Percentiles rank a stretch among this genome's conserved stretches.
Evolutionary conservation across 2,797 vertebrate genomes (phyloP).

Genomic region (Aldrovandia affinis): DNA sequence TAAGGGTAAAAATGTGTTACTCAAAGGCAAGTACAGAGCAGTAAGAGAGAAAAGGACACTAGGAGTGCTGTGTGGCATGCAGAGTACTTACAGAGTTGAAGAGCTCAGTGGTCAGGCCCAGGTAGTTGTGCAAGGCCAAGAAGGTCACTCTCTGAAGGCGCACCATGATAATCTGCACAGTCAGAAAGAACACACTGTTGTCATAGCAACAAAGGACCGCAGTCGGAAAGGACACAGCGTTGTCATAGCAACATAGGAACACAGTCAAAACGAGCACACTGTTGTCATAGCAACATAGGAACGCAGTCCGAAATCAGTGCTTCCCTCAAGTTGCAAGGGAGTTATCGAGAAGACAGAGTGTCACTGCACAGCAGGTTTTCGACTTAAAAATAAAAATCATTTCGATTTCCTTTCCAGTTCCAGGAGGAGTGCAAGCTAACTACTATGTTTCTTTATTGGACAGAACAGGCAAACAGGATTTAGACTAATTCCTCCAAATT

Average conservation of each 20-base stretch:
- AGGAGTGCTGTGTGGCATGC: slow-evolving; percentile 16
- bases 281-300: background rate
- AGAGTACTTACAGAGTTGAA: slow-evolving; percentile 80
- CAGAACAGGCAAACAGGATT: background rate
- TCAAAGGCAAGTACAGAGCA: background rate
- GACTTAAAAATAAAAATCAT: background rate
- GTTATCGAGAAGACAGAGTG: background rate
- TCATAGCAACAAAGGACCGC: background rate
- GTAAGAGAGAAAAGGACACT: slow-evolving; percentile 8
- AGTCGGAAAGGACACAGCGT: background rate
- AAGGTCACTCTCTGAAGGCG: slow-evolving; percentile 94
- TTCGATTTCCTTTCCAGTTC: background rate
- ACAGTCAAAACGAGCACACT: background rate
- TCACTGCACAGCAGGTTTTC: background rate
- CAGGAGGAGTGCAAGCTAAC: background rate
- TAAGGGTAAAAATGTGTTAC: background rate
- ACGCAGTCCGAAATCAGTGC: background rate
- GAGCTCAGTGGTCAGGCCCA: slow-evolving; percentile 93
- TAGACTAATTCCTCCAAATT: background rate
- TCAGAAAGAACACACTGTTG: background rate
- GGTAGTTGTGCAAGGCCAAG: slow-evolving; percentile 91
- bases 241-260: background rate
- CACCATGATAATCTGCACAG: slow-evolving; percentile 91
- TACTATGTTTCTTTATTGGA: background rate
- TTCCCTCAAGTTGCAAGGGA: background rate